Base-by-base conservation (phyloP, 1,140 invertebrate genomes). In the Oppia nitens region DNA sequence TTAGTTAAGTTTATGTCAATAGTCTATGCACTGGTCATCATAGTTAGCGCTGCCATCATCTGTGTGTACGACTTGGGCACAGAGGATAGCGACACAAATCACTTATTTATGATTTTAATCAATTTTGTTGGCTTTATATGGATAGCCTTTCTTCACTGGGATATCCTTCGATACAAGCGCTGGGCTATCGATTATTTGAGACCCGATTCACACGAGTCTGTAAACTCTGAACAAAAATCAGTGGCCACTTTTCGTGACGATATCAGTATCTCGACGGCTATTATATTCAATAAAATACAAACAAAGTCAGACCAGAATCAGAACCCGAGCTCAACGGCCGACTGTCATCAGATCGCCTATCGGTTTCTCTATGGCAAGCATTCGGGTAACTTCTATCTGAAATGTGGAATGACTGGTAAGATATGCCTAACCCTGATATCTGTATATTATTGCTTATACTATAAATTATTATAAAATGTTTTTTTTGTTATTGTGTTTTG, bases 321-420 rank as follows among this genome's bases (percentile, higher is more conserved):
- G 6, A 11, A 4, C 28, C 9, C 60, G 3, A 53, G 29, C 24
- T 63, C 60, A 53, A 65, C 59, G 32, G 23, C 28, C 14, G 12
- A 47, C 59, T 61, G 20, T 59, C 17, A 9, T 40, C 65, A 40
- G 51, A 49, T 26, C 40, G 63, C 59, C 40, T 72, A 72, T 47
- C 59, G 66, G 25, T 72, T 72, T 60, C 64, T 68, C 29, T 64
- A 64, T 12, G 71, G 71, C 21, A 69, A 81, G 58, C 81, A 83
- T 68, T 78, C 79, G 51, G 81, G 79, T 4, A 82, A 79, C 64
- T 81, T 84, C 67, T 84, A 82, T 68, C 73, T 83, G 2, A 83
- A 83, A 73, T 71, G 82, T 62, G 82, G 82, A 62, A 81, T 81
- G 55, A 78, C 81, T 61, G 78, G 81, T 83, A 72, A n/a, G 11